Evolutionary conservation across 2,797 vertebrate genomes (phyloP).

Genomic region (Monodelphis domestica): DNA sequence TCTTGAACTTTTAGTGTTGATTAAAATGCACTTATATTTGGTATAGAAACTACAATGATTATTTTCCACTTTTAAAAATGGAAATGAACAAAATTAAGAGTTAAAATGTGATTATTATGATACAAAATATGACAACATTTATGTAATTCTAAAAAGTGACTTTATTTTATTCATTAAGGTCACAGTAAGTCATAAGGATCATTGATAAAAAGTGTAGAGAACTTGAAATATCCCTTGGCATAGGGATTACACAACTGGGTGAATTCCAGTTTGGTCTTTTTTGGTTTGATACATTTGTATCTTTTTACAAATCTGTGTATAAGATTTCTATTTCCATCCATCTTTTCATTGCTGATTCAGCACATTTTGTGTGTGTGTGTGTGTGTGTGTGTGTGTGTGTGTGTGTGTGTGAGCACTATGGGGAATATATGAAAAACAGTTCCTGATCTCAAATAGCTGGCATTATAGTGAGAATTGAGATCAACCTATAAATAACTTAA

Average conservation of each 20-base stretch:
- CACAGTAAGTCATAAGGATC: not conserved
- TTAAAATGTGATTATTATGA: not conserved
- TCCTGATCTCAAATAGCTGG: slow-evolving; percentile 33
- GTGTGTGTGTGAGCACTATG: not conserved
- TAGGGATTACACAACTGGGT: not conserved
- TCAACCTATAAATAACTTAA: not conserved
- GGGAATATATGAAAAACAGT: slow-evolving; percentile 2
- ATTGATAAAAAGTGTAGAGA: not conserved
- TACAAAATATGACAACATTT: not conserved
- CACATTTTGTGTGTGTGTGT: not conserved
- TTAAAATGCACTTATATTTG: slow-evolving; percentile 33
- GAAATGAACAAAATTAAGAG: slow-evolving; percentile 6
- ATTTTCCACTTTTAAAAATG: slow-evolving; percentile 37
- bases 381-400: no score
- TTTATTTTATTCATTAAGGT: not conserved
- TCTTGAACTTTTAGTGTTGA: slow-evolving; percentile 34
- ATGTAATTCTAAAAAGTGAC: slow-evolving; percentile 10
- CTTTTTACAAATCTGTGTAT: slow-evolving; percentile 16
- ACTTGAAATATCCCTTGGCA: not conserved
- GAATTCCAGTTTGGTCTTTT: not conserved
- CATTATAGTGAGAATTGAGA: slow-evolving; percentile 22
- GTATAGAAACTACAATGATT: not conserved
- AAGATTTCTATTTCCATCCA: not conserved
- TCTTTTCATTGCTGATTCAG: not conserved
- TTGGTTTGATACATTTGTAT: not conserved